phyloP scores from a whole-genome alignment of 1,140 invertebrate genomes.

The Aphis craccivora region DNA sequence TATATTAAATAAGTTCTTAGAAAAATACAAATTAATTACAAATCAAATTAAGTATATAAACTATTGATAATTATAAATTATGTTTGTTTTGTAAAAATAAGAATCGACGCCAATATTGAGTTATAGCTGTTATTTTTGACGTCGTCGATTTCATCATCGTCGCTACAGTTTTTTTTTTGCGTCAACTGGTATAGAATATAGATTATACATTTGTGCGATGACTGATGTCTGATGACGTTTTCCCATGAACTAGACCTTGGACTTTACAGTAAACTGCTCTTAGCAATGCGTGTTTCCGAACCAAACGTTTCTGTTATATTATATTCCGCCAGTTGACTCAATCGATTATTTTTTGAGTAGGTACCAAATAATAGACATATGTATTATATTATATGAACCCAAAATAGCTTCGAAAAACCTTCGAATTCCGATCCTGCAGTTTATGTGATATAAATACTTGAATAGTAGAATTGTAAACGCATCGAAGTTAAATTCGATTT shows the following conservation, averaged over 20 bases:
- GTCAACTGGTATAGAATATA: not conserved
- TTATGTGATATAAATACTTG: no score
- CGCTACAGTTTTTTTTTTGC: not conserved
- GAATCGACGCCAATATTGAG: not conserved
- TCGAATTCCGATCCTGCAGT: not conserved
- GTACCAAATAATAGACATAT: no score
- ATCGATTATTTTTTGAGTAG: not conserved
- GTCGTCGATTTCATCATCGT: not conserved
- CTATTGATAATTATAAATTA: constrained; percentile 8
- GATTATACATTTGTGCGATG: not conserved
- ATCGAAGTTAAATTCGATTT: not conserved
- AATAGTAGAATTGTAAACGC: not conserved
- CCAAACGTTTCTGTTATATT: not conserved
- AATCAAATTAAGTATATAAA: no score
- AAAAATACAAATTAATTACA: not conserved
- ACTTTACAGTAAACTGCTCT: not conserved
- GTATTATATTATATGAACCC: not conserved
- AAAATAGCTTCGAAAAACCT: not conserved
- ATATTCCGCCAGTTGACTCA: not conserved
- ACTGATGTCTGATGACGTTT: constrained; percentile 21
- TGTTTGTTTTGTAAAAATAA: not conserved
- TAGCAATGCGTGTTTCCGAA: not conserved
- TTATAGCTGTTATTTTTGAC: not conserved
- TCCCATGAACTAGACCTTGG: constrained; percentile 13
- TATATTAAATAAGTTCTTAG: not conserved